Percentiles rank a stretch among this genome's conserved stretches.
Evolutionary conservation across 2,797 vertebrate species (phyloP).

Genomic region (Hemibagrus guttatus): DNA sequence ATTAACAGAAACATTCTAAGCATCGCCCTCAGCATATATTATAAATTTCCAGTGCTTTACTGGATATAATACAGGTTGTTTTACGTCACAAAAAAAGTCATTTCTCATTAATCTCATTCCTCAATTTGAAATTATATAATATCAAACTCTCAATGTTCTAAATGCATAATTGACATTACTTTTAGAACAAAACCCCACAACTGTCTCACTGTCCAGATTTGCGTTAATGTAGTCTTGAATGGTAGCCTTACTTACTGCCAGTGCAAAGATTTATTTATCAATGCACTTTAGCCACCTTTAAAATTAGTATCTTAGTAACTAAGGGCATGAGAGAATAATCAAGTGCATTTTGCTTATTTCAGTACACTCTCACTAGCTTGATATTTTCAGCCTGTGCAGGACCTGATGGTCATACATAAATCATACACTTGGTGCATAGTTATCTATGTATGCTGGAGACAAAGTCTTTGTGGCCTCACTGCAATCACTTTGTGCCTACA

Average conservation of each 20-base stretch:
- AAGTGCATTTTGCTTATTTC: conserved; percentile 46
- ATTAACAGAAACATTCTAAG: conserved; percentile 48
- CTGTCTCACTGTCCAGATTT: background rate
- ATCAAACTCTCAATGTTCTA: background rate
- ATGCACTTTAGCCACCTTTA: conserved; percentile 15
- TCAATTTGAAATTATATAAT: background rate
- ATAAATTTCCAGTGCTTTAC: conserved; percentile 32
- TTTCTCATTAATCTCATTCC: background rate
- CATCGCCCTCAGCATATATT: conserved; percentile 44
- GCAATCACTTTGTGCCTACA: conserved; percentile 39
- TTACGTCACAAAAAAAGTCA: background rate
- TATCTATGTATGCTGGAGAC: conserved; percentile 31
- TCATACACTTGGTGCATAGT: conserved; percentile 36
- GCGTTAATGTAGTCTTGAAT: background rate
- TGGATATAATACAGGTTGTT: background rate
- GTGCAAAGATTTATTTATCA: conserved; percentile 27
- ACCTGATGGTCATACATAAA: conserved; percentile 43
- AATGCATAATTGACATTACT: background rate
- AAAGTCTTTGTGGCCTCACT: conserved; percentile 24
- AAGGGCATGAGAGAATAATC: conserved; percentile 34
- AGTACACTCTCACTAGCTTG: conserved; percentile 14
- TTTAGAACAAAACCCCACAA: background rate
- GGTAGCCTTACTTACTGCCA: conserved; percentile 15
- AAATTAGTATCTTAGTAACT: conserved; percentile 31
- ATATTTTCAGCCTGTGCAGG: conserved; percentile 34